Conservation (phyloP, 2,888 invertebrate species). For the Tipula unca region DNA sequence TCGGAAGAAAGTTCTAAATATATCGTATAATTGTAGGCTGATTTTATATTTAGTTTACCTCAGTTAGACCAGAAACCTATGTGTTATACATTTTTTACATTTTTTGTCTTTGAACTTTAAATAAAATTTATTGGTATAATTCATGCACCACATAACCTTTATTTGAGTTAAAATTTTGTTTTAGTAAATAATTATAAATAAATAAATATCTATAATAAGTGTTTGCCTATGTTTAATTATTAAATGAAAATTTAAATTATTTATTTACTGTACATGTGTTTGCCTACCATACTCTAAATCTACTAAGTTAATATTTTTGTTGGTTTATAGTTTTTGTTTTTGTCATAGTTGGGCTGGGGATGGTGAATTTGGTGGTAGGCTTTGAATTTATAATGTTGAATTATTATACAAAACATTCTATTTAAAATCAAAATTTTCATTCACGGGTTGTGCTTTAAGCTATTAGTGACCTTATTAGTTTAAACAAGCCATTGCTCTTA, state of each 20-base stretch:
- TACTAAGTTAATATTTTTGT: too few relatives aligned
- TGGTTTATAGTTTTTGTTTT: too few relatives aligned
- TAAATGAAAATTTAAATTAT: neutral
- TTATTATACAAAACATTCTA: too few relatives aligned
- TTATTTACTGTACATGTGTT: too few relatives aligned
- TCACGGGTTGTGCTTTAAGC: too few relatives aligned
- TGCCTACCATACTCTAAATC: too few relatives aligned
- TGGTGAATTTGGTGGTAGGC: neutral
- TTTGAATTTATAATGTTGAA: too few relatives aligned
- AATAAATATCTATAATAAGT: neutral
- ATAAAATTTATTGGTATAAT: too few relatives aligned
- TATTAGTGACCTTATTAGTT: too few relatives aligned
- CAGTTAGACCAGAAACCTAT: neutral
- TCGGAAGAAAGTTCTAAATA: neutral
- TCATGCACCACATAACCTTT: neutral
- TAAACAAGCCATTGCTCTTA: too few relatives aligned
- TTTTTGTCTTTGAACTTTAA: too few relatives aligned
- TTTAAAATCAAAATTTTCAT: too few relatives aligned
- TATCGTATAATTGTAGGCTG: neutral
- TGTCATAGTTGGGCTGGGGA: neutral
- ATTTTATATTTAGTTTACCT: neutral
- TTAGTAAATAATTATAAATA: neutral
- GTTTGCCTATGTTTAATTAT: neutral
- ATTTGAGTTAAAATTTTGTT: neutral
- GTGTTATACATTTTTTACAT: neutral